Percentiles rank a stretch among this genome's conserved stretches.
These are phyloP conservation scores for Monopterus albus DNA, from an alignment of 2,113 vertebrate species.

Conservation along the genomic window DNA sequence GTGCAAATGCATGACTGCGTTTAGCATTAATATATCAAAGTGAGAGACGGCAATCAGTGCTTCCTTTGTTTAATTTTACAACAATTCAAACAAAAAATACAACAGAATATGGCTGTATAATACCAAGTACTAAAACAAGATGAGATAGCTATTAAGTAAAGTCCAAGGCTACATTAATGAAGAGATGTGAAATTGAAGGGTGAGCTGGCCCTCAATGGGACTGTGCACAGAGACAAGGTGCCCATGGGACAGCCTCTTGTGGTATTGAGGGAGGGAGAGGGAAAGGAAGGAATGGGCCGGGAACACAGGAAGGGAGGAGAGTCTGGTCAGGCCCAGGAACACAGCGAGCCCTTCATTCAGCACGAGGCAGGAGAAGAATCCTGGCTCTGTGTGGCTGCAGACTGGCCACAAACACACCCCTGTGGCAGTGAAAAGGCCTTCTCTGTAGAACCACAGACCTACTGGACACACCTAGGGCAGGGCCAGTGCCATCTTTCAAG, in stretches of 20 bases:
- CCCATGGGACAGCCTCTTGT: constrained; percentile 52
- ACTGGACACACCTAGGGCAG: constrained; percentile 77
- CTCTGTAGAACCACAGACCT: constrained; percentile 86
- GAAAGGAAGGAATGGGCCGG: constrained; percentile 89
- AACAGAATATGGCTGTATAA: neutral
- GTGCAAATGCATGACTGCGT: constrained; percentile 39
- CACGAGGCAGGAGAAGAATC: constrained; percentile 89
- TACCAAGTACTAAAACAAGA: neutral
- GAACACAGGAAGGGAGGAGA: constrained; percentile 94
- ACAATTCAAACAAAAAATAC: constrained; percentile 10
- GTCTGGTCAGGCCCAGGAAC: constrained; percentile 83
- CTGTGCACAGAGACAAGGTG: constrained; percentile 27
- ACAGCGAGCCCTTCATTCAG: constrained; percentile 89
- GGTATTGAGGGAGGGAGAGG: constrained; percentile 29
- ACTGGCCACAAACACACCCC: constrained; percentile 89
- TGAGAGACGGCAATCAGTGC: constrained; percentile 41
- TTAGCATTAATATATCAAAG: constrained; percentile 50
- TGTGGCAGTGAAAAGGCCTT: constrained; percentile 82
- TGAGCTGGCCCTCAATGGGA: constrained; percentile 21
- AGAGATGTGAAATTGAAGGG: neutral
- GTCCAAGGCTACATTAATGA: neutral
- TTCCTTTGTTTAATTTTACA: constrained; percentile 64
- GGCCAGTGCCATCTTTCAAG: constrained; percentile 76
- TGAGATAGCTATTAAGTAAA: neutral
- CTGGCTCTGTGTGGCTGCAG: constrained; percentile 88